phyloP scores from a whole-genome alignment of 2,888 invertebrate genomes.

The Bugulina stolonifera region DNA sequence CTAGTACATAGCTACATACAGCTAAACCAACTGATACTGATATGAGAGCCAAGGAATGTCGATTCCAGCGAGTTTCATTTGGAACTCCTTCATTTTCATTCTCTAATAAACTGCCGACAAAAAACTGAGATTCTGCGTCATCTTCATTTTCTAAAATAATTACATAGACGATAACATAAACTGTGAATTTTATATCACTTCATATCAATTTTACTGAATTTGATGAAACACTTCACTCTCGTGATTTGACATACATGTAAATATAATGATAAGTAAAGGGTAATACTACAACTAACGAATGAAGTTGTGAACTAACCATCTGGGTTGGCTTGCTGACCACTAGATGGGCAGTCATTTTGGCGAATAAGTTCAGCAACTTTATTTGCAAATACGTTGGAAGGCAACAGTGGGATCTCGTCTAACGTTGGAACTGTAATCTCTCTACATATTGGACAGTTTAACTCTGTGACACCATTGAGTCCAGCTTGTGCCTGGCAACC shows the following conservation, averaged over 20 bases:
- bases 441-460: constrained; percentile 13
- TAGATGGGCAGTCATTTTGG: not conserved
- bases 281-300: too few relatives aligned
- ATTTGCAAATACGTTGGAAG: constrained; percentile 6
- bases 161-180: too few relatives aligned
- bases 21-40: not conserved
- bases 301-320: not conserved
- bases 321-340: not conserved
- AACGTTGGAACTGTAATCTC: not conserved
- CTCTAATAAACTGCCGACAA: not conserved
- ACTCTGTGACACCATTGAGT: not conserved
- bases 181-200: too few relatives aligned
- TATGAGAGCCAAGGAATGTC: not conserved
- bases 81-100: not conserved
- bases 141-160: not conserved
- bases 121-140: not conserved
- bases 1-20: not conserved
- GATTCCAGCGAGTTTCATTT: not conserved
- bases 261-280: too few relatives aligned
- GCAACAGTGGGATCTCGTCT: constrained; percentile 4
- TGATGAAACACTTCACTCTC: too few relatives aligned
- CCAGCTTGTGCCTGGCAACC: constrained; percentile 20
- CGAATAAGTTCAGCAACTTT: constrained; percentile 2
- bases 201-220: too few relatives aligned
- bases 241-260: too few relatives aligned